These are phyloP conservation scores for Cheilosia vulpina DNA, from an alignment of 2,888 invertebrate genomes.

Conservation along the genomic window DNA sequence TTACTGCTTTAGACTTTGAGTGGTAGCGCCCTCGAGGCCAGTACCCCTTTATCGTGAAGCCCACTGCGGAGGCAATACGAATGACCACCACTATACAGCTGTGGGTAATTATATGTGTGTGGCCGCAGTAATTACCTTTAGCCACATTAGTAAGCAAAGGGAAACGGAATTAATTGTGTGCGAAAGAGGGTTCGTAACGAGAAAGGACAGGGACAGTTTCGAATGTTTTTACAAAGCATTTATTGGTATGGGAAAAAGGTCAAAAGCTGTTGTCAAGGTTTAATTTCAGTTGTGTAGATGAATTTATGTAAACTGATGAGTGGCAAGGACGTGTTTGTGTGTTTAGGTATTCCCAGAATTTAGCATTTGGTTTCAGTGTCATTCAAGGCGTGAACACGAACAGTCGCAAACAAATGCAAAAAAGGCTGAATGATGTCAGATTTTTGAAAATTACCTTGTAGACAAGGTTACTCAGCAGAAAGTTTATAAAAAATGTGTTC, in stretches of 20 bases:
- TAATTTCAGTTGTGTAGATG: neutral
- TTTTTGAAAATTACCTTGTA: too few species aligned
- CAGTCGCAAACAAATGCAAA: too few species aligned
- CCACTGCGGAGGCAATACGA: conserved; percentile 5
- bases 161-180: conserved; percentile 49
- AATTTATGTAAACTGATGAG: too few species aligned
- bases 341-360: too few species aligned
- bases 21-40: conserved; percentile 31
- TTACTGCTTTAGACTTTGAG: neutral
- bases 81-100: conserved; percentile 10
- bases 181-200: conserved; percentile 7
- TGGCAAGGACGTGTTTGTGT: too few species aligned
- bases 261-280: conserved; percentile 18
- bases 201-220: conserved; percentile 39
- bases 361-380: too few species aligned
- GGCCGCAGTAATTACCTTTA: conserved; percentile 40
- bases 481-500: too few species aligned
- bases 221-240: neutral
- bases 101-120: neutral
- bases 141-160: conserved; percentile 42
- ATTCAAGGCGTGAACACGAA: too few species aligned
- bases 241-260: neutral
- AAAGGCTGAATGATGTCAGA: too few species aligned
- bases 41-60: conserved; percentile 35
- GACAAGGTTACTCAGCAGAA: too few species aligned